Percentiles rank a stretch among this genome's conserved stretches.
phyloP scores from a whole-genome alignment of 2,113 vertebrate genomes.

The Grammomys surdaster region DNA sequence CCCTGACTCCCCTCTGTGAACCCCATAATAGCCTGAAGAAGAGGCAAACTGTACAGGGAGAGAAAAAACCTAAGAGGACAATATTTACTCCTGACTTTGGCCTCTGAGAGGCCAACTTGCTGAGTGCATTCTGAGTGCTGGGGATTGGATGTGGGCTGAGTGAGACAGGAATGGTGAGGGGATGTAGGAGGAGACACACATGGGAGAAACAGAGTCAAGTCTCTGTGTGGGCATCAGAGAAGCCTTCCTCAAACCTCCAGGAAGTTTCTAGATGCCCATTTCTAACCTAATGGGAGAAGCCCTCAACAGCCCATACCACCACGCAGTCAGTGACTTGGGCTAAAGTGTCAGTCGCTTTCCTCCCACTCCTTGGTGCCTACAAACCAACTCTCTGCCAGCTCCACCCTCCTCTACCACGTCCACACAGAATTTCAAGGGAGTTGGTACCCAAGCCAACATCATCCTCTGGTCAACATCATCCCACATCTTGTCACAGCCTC shows the following conservation, averaged over 20 bases:
- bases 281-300: not conserved
- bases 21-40: not conserved
- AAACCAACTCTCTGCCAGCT: not conserved
- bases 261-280: not conserved
- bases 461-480: not conserved
- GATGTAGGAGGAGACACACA: not conserved
- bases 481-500: not conserved
- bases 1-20: not conserved
- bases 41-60: not conserved
- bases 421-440: not conserved
- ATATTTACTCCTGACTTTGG: not conserved
- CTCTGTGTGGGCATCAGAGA: not conserved
- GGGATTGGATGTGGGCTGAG: too few species aligned
- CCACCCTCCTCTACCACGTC: not conserved
- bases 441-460: not conserved
- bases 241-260: not conserved
- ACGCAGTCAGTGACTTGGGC: not conserved
- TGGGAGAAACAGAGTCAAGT: not conserved
- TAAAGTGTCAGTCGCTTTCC: not conserved
- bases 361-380: not conserved
- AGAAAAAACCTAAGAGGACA: not conserved
- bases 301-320: rapidly evolving
- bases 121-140: not conserved
- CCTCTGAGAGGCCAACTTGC: not conserved
- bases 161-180: too few species aligned